Evolutionary conservation across 1,140 invertebrate species (phyloP), one percentile per base, ranked within the genome.

Genomic region (Adoxophyes honmai): DNA sequence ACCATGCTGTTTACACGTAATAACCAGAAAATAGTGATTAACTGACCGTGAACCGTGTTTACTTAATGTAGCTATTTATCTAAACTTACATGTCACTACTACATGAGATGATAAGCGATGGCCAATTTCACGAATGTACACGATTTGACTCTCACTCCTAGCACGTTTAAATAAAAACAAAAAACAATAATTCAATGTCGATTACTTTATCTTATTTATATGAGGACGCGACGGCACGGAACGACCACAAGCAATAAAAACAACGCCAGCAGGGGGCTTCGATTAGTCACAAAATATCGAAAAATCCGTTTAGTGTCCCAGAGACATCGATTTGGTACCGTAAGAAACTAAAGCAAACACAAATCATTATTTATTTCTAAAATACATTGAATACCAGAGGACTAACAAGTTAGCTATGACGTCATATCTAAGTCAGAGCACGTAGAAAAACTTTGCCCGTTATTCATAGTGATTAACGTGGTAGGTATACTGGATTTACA

Each of bases 21-120:
- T 28, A 3, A 3, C 21, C 21, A 28, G 21, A 52, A 34, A 55
- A 51, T 52, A 48, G 59, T n/a, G 56, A 62, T 62, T 63, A 60
- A 52, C 55, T 62, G 62, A 62, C 64, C 55, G 60, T 60, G 60
- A 44, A n/a, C n/a, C n/a, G n/a, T n/a, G n/a, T n/a, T n/a, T n/a
- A n/a, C n/a, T n/a, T n/a, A n/a, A n/a, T n/a, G n/a, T n/a, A n/a
- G n/a, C n/a, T n/a, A n/a, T n/a, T n/a, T n/a, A n/a, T n/a, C n/a
- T n/a, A n/a, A n/a, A n/a, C n/a, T n/a, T n/a, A n/a, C n/a, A n/a
- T n/a, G n/a, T n/a, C n/a, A n/a, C n/a, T n/a, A n/a, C n/a, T n/a
- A n/a, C n/a, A n/a, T n/a, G n/a, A n/a, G n/a, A n/a, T n/a, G n/a
- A n/a, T n/a, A n/a, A n/a, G n/a, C n/a, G n/a, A n/a, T n/a, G n/a